phyloP scores from a whole-genome alignment of 2,113 vertebrate genomes.

The Lycaon pictus region DNA sequence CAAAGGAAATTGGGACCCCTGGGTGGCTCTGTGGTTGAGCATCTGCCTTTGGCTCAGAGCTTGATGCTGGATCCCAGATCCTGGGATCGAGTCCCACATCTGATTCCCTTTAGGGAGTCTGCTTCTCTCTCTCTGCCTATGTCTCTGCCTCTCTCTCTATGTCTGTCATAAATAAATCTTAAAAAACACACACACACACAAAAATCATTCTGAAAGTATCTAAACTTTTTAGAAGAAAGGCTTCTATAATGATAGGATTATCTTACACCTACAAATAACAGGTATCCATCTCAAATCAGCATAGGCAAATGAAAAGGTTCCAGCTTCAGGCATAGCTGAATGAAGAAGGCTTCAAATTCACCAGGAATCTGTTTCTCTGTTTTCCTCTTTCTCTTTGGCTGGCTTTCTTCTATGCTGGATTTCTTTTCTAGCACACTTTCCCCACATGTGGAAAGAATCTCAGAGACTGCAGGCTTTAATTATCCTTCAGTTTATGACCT shows the following conservation, averaged over 20 bases:
- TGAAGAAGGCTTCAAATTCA: neutral
- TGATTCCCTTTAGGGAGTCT: too few species aligned
- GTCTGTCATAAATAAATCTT: too few species aligned
- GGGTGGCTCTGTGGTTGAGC: too few species aligned
- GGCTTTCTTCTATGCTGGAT: neutral
- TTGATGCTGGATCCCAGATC: too few species aligned
- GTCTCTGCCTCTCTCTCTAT: too few species aligned
- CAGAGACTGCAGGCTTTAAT: neutral
- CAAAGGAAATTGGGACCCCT: neutral
- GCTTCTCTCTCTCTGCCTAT: too few species aligned
- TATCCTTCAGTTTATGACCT: neutral
- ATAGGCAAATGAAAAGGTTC: neutral
- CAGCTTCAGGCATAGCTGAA: neutral
- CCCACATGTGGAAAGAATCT: neutral
- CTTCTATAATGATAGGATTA: neutral
- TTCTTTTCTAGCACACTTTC: neutral
- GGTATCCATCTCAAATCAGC: neutral
- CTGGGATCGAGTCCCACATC: too few species aligned
- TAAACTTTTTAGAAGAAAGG: constrained; percentile 27
- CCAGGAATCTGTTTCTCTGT: neutral
- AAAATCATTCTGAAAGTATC: neutral
- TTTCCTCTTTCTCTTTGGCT: neutral
- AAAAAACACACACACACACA: too few species aligned
- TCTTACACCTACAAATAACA: constrained; percentile 9
- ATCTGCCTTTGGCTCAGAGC: too few species aligned